A percentile compares a stretch with the other conserved stretches of the same genome.
Evolutionary conservation across 2,888 invertebrate species (phyloP).

Genomic region (Busseola fusca): DNA sequence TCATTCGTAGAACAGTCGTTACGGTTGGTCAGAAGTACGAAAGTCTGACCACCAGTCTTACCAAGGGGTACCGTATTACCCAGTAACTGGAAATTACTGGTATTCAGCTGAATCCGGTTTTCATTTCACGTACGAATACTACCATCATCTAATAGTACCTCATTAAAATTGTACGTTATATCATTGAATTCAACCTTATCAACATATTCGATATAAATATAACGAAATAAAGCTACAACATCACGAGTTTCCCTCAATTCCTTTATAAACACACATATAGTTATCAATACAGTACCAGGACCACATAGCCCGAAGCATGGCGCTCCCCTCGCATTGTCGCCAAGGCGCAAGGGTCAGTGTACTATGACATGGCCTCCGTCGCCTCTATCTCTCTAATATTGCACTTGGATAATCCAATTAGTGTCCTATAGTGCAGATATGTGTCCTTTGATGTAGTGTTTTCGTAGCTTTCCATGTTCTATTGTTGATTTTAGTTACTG

Average conservation of each 20-base stretch:
- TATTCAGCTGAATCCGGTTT: too few relatives aligned
- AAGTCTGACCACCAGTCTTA: too few relatives aligned
- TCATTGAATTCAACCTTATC: background rate
- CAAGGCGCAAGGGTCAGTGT: slow-evolving; percentile 81
- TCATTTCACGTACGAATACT: background rate
- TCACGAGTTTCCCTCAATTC: slow-evolving; percentile 17
- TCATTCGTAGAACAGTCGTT: too few relatives aligned
- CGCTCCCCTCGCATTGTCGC: slow-evolving; percentile 66
- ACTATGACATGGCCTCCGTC: slow-evolving; percentile 75
- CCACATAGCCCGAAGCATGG: slow-evolving; percentile 53
- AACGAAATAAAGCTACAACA: slow-evolving; percentile 33
- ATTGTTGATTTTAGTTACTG: slow-evolving; percentile 4
- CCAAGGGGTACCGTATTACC: too few relatives aligned
- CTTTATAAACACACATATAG: slow-evolving; percentile 27
- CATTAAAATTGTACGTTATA: background rate
- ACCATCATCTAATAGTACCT: background rate
- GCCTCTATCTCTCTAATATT: slow-evolving; percentile 82
- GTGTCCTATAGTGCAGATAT: slow-evolving; percentile 70
- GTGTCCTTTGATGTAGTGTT: slow-evolving; percentile 74
- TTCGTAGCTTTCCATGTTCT: slow-evolving; percentile 33
- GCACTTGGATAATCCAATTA: slow-evolving; percentile 84
- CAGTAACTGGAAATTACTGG: too few relatives aligned
- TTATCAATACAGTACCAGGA: slow-evolving; percentile 51
- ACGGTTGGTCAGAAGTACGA: too few relatives aligned
- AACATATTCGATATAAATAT: background rate